Percentiles rank a stretch among this genome's conserved stretches.
Evolutionary conservation across 2,888 invertebrate species (phyloP).

Genomic region (Sarcophaga caerulescens): DNA sequence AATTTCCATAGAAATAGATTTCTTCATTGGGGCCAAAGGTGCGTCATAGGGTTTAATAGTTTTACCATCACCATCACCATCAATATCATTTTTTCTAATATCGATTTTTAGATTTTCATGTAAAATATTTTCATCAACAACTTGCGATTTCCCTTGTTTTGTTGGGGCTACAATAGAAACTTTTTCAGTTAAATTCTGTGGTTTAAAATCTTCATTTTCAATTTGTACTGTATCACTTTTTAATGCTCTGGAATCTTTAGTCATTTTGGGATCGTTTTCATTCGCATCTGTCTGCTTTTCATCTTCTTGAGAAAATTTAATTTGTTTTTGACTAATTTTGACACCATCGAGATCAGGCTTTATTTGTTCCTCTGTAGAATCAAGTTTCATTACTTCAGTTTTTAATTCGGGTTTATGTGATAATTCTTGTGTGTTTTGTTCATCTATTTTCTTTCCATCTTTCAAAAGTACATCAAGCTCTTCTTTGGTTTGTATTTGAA

Average conservation of each 20-base stretch:
- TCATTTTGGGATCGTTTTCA: neutral
- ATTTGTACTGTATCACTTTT: neutral
- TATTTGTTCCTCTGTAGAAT: neutral
- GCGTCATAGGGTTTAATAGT: slow-evolving; percentile 22
- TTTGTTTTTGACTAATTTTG: neutral
- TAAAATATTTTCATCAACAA: neutral
- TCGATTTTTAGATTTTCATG: slow-evolving; percentile 26
- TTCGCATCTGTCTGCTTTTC: neutral
- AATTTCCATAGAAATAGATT: neutral
- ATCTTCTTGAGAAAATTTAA: neutral
- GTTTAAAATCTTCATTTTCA: neutral
- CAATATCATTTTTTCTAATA: slow-evolving; percentile 31
- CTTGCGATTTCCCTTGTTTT: neutral
- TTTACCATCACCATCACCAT: slow-evolving; percentile 33
- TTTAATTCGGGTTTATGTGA: too few species aligned
- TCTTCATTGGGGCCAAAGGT: slow-evolving; percentile 6
- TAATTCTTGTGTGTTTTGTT: neutral
- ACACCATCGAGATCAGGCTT: neutral
- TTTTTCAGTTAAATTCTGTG: neutral
- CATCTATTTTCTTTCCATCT: neutral
- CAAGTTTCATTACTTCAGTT: too few species aligned
- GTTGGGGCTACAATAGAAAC: neutral
- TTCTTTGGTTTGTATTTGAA: slow-evolving; percentile 3
- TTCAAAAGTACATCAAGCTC: too few species aligned
- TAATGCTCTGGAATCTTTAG: neutral